These are phyloP conservation scores for Labeo calbasu DNA, from an alignment of 2,797 vertebrate species.

Conservation along the genomic window DNA sequence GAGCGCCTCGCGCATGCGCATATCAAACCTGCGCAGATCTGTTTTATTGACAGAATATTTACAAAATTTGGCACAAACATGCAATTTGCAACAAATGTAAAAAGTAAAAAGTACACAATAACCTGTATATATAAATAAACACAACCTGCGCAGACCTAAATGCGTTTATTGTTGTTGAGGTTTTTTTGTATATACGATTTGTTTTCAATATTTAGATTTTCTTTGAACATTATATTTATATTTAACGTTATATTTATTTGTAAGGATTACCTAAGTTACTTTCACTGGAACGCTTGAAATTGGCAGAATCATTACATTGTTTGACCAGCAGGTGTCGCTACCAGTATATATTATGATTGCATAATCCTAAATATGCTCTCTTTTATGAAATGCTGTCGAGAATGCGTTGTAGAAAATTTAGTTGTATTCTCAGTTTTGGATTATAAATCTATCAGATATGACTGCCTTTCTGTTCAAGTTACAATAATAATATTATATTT, in stretches of 20 bases:
- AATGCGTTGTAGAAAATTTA: background rate
- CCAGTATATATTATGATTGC: background rate
- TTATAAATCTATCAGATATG: background rate
- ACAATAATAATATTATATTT: background rate
- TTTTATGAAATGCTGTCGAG: background rate
- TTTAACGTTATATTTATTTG: background rate
- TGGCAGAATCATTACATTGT: background rate
- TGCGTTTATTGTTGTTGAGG: background rate
- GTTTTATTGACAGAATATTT: background rate
- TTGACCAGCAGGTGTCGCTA: slow-evolving; percentile 24
- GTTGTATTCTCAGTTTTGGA: background rate
- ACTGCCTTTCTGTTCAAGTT: background rate
- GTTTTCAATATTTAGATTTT: background rate
- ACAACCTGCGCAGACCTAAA: background rate
- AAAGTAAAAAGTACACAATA: background rate
- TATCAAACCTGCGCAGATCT: background rate
- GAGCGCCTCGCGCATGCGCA: slow-evolving; percentile 71
- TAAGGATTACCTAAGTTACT: background rate
- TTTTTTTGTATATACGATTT: background rate
- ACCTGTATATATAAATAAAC: background rate
- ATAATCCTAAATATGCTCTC: background rate
- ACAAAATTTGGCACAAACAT: background rate
- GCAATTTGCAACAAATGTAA: background rate
- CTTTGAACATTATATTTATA: background rate
- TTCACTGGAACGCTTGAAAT: background rate